These are phyloP conservation scores for Siniperca scherzeri DNA, from an alignment of 2,797 vertebrate genomes.

Conservation along the genomic window DNA sequence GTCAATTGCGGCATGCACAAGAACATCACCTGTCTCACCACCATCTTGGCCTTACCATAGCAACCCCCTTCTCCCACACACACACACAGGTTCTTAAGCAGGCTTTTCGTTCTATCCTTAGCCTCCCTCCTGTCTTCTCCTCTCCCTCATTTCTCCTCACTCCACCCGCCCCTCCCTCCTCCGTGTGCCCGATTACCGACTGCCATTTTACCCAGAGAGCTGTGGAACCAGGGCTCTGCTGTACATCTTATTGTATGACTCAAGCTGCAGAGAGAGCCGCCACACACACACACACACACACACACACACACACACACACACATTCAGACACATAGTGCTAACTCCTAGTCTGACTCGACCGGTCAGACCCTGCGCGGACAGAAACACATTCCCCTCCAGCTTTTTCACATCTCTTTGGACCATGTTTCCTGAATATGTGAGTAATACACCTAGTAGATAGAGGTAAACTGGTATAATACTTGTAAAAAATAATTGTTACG, in stretches of 20 bases:
- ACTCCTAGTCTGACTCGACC: slow-evolving; percentile 15
- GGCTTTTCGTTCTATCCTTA: slow-evolving; percentile 85
- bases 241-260: slow-evolving; percentile 17
- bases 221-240: slow-evolving; percentile 30
- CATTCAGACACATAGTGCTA: not conserved
- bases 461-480: not conserved
- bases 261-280: not conserved
- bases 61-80: slow-evolving; percentile 28
- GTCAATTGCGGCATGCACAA: slow-evolving; percentile 38
- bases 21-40: slow-evolving; percentile 40
- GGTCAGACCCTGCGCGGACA: slow-evolving; percentile 20
- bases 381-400: slow-evolving; percentile 24
- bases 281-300: not conserved
- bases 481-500: not conserved
- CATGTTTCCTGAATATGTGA: slow-evolving; percentile 81
- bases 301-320: not conserved
- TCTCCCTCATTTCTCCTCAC: slow-evolving; percentile 36
- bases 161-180: slow-evolving; percentile 36
- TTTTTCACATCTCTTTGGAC: slow-evolving; percentile 58
- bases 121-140: slow-evolving; percentile 46
- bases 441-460: slow-evolving; percentile 41
- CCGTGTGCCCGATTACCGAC: slow-evolving; percentile 50
- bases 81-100: slow-evolving; percentile 71
- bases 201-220: slow-evolving; percentile 71
- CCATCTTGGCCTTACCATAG: slow-evolving; percentile 59